Percentiles rank a stretch among this genome's conserved stretches.
These are phyloP conservation scores for Ageneiosus marmoratus DNA, from an alignment of 2,113 vertebrate species.

Conservation along the genomic window DNA sequence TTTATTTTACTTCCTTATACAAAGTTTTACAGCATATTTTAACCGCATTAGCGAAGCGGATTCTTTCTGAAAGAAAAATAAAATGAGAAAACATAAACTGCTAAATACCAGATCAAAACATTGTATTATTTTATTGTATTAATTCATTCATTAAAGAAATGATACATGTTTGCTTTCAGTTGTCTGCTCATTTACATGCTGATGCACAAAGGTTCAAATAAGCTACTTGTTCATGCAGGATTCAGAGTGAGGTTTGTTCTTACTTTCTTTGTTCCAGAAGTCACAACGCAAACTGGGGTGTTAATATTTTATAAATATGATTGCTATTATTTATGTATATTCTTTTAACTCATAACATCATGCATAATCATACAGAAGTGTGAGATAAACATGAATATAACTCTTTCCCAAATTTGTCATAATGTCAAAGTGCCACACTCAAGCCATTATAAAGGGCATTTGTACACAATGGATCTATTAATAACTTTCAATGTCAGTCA, in stretches of 20 bases:
- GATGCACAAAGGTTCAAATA: constrained; percentile 22
- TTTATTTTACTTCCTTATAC: constrained; percentile 45
- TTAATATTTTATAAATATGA: constrained; percentile 17
- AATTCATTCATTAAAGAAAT: neutral
- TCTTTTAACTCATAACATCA: neutral
- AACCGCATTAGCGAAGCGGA: constrained; percentile 32
- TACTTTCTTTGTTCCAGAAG: constrained; percentile 2
- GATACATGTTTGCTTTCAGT: neutral
- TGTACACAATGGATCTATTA: constrained; percentile 23
- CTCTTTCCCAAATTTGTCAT: neutral
- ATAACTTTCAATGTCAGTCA: constrained; percentile 30
- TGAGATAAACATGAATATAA: neutral
- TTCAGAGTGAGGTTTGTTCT: neutral
- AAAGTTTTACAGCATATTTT: constrained; percentile 41
- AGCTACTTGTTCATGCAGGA: constrained; percentile 8
- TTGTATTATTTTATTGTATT: neutral
- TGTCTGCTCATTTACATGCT: neutral
- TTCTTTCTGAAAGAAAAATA: constrained; percentile 26
- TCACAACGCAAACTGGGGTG: constrained; percentile 4
- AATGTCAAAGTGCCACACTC: constrained; percentile 12
- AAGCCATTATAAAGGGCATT: constrained; percentile 12
- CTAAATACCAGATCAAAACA: constrained; percentile 22
- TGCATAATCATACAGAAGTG: neutral
- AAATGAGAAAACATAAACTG: constrained; percentile 30
- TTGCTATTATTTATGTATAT: neutral